Percentiles rank a stretch among this genome's conserved stretches.
Evolutionary conservation across 1,140 invertebrate species (phyloP).

Genomic region (Drosophila lini): DNA sequence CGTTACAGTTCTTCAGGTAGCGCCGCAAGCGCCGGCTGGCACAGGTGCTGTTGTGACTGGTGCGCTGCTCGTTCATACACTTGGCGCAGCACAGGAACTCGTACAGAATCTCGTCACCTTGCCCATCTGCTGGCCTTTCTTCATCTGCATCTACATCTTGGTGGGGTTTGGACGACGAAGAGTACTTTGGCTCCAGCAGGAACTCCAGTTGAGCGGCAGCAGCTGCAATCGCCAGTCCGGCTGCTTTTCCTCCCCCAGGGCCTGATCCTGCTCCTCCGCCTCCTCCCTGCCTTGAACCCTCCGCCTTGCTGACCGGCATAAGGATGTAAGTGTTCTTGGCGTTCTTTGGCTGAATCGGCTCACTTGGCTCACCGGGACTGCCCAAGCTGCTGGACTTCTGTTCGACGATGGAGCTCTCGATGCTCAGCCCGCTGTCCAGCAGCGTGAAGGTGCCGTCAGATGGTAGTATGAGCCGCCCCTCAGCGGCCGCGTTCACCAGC

Average conservation of each 20-base stretch:
- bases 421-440: constrained; percentile 79
- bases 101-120: constrained; percentile 71
- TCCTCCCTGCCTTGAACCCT: constrained; percentile 1
- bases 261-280: constrained; percentile 10
- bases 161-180: constrained; percentile 38
- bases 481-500: constrained; percentile 81
- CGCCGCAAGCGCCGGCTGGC: constrained; percentile 53
- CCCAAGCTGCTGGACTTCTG: constrained; percentile 10
- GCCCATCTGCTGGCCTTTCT: constrained; percentile 3
- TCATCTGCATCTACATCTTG: constrained; percentile 6
- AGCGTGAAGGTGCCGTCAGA: constrained; percentile 82
- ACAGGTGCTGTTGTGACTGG: constrained; percentile 49
- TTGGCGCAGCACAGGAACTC: constrained; percentile 84
- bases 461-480: constrained; percentile 82
- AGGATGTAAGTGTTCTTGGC: constrained; percentile 78
- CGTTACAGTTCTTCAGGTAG: constrained; percentile 44
- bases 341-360: constrained; percentile 17
- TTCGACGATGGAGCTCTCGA: constrained; percentile 79
- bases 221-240: constrained; percentile 45
- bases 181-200: constrained; percentile 77
- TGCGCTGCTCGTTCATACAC: constrained; percentile 80
- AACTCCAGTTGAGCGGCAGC: constrained; percentile 72
- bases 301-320: constrained; percentile 74
- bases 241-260: background rate
- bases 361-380: background rate